Base-by-base conservation (phyloP, 2,888 invertebrate genomes). In the Thymelicus sylvestris region DNA sequence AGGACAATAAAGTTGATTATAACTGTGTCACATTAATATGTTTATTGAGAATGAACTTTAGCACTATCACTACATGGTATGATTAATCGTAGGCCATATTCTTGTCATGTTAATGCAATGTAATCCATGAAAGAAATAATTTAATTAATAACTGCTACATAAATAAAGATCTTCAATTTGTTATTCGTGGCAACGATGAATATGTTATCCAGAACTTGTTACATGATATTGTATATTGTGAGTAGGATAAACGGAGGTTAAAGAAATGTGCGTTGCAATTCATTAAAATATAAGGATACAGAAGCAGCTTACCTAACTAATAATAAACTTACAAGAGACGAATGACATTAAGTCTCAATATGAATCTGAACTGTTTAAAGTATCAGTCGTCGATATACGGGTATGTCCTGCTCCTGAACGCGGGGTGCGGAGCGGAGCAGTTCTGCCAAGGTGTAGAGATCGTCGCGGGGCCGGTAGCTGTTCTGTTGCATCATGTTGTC, bases 341-440 rank as follows among this genome's bases (percentile, higher is more conserved):
- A 70, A 66, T 66, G 75, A 74, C 76, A 74, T 78, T 77, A 82
- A 80, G 82, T 79, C 50, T 70, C 44, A 65, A 61, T 61, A 31
- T 70, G 50, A 31, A 65, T 60, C 52, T 60, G 65, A 52, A 75
- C 74, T 71, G 75, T 83, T 94, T 95, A 95, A 82, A 95, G 92
- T 84, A 95, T 93, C 86, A 95, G 91, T 83, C 95, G 94, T 83
- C 95, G 95, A 82, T 95, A 95, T 6, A 95, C 88, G 61, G 95
- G 95, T 66, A 95, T 90, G 72, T 95, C 95, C 74, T 95, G 94
- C 75, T 94, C 95, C 83, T 91, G 92, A 59, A 93, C 94, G 65
- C 92, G 85, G 0, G 93, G 94, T n/a, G 93, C 88, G 7, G 94
- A 91, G 75, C 93, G 91, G 69, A 95, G 86, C 61, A 95, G 87